Conservation (phyloP, 2,113 vertebrate species). For the Phylloscopus trochilus region DNA sequence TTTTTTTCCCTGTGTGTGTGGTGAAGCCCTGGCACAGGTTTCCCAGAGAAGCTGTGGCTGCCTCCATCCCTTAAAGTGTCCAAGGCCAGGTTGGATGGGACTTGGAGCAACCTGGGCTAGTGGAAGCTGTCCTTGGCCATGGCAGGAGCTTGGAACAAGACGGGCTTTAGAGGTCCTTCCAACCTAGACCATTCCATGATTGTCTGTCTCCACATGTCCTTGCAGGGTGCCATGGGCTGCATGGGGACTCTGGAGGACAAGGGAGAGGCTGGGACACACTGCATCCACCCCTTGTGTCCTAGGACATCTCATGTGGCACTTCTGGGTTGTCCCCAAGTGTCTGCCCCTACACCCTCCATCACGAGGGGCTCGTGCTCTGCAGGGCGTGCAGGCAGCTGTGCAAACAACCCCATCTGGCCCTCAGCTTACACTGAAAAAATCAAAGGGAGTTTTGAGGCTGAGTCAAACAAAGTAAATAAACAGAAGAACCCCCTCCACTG, state of each 20-base stretch:
- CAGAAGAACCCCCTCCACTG: background rate
- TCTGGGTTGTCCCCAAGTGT: background rate
- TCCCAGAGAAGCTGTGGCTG: background rate
- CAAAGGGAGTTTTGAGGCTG: background rate
- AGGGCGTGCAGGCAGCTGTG: background rate
- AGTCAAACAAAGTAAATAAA: conserved; percentile 6
- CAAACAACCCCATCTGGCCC: background rate
- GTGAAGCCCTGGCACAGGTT: accelerated
- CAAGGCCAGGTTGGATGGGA: accelerated
- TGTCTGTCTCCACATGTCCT: background rate
- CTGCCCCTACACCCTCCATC: background rate
- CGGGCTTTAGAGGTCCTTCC: background rate
- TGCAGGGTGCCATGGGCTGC: accelerated
- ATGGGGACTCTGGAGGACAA: accelerated
- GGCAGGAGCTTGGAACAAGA: background rate
- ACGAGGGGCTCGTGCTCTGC: background rate
- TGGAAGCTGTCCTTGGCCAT: background rate
- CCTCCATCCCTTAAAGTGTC: background rate
- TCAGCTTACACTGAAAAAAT: background rate
- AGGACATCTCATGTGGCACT: background rate
- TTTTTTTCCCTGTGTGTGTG: accelerated
- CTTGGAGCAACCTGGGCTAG: accelerated
- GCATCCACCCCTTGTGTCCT: background rate
- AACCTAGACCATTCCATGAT: background rate
- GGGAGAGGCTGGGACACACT: background rate